A percentile compares a stretch with the other conserved stretches of the same genome.
Evolutionary conservation across 2,888 invertebrate species (phyloP).

Genomic region (Rhodophaea formosa): DNA sequence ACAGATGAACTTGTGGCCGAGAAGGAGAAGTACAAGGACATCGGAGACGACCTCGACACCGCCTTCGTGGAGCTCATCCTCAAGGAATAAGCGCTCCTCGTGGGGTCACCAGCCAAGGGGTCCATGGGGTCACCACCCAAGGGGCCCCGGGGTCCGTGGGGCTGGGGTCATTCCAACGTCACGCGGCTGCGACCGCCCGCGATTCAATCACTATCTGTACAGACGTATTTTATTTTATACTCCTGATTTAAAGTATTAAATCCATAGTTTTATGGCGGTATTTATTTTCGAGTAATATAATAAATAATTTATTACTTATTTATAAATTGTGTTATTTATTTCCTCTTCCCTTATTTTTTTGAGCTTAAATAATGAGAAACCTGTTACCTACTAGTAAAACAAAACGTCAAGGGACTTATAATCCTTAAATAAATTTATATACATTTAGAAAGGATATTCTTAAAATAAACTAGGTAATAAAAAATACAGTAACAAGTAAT

Average conservation of each 20-base stretch:
- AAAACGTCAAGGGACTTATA: too few relatives aligned
- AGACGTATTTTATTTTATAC: slow-evolving; percentile 72
- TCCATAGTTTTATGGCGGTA: slow-evolving; percentile 75
- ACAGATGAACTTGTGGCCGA: slow-evolving; percentile 96
- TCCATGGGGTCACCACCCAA: not conserved
- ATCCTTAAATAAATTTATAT: too few relatives aligned
- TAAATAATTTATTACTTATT: slow-evolving; percentile 71
- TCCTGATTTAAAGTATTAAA: slow-evolving; percentile 73
- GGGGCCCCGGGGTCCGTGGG: not conserved
- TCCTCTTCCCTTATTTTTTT: slow-evolving; percentile 11
- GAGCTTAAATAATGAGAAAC: not conserved
- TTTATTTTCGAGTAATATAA: slow-evolving; percentile 77
- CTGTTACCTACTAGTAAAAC: not conserved
- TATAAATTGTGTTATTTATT: slow-evolving; percentile 45
- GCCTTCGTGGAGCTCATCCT: slow-evolving; percentile 97
- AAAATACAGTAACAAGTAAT: too few relatives aligned
- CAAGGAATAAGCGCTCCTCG: slow-evolving; percentile 78
- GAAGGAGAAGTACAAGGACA: slow-evolving; percentile 99
- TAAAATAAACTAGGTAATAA: too few relatives aligned
- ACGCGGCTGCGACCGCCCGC: slow-evolving; percentile 47
- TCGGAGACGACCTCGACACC: slow-evolving; percentile 99
- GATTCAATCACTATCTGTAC: slow-evolving; percentile 56
- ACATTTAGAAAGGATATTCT: too few relatives aligned
- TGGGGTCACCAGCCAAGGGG: slow-evolving; percentile 8
- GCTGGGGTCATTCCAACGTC: slow-evolving; percentile 16